A percentile compares a stretch with the other conserved stretches of the same genome.
Conservation (phyloP, 2,113 vertebrate genomes). For the Chloropsis cyanopogon region DNA sequence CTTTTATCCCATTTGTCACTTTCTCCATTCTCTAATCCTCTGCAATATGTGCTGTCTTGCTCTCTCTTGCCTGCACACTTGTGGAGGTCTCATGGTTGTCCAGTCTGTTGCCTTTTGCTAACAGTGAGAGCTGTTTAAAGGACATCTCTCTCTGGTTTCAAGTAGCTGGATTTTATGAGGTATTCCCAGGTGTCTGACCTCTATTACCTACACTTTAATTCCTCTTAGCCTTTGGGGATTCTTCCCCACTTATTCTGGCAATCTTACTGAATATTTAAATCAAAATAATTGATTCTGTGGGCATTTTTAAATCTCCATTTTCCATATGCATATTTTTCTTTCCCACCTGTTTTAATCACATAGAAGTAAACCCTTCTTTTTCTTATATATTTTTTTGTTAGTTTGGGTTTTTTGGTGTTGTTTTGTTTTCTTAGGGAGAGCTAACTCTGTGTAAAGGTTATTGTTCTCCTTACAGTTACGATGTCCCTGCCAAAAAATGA, state of each 20-base stretch:
- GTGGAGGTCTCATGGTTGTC: not conserved
- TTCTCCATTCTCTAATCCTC: not conserved
- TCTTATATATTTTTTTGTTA: not conserved
- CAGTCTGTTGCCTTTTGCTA: not conserved
- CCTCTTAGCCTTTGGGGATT: not conserved
- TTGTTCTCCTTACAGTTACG: not conserved
- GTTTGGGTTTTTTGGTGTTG: not conserved
- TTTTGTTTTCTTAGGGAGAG: not conserved
- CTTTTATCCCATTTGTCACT: conserved; percentile 2
- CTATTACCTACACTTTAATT: not conserved
- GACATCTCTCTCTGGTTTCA: not conserved
- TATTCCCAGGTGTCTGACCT: not conserved
- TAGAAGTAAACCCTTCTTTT: not conserved
- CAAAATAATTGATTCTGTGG: not conserved
- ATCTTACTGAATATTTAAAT: not conserved
- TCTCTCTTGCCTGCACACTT: not conserved
- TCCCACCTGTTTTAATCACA: not conserved
- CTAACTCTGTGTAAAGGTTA: not conserved
- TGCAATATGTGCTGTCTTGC: not conserved
- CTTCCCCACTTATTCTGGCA: not conserved
- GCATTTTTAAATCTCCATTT: not conserved
- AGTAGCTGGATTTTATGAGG: not conserved
- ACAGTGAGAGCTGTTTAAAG: not conserved
- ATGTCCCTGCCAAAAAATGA: not conserved
- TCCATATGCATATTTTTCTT: not conserved